Evolutionary conservation across 2,113 vertebrate species (phyloP).

Genomic region (Pavo muticus): DNA sequence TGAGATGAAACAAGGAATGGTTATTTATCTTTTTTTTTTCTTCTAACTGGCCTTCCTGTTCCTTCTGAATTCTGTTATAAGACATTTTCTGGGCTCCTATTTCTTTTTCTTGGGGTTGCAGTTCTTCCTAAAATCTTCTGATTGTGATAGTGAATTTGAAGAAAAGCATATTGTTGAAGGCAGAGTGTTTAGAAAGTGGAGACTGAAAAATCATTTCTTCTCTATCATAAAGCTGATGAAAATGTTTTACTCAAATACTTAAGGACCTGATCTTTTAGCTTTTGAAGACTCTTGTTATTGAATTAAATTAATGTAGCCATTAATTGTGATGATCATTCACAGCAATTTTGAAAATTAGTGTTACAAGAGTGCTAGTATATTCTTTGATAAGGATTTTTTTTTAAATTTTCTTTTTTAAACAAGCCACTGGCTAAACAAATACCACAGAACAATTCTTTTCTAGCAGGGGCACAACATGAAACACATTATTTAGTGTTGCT

Average conservation of each 20-base stretch:
- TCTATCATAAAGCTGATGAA: neutral
- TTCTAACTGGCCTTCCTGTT: neutral
- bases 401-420: neutral
- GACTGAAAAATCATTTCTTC: neutral
- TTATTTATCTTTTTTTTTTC: neutral
- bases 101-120: neutral
- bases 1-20: neutral
- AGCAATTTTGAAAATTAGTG: neutral
- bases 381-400: neutral
- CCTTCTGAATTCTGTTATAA: neutral
- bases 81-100: neutral
- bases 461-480: rapidly evolving
- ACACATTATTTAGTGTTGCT: neutral
- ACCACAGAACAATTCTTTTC: neutral
- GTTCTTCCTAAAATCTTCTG: neutral
- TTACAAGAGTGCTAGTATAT: neutral
- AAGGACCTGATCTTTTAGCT: neutral
- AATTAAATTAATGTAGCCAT: neutral
- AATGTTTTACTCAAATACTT: neutral
- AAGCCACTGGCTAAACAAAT: neutral
- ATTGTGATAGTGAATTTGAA: neutral
- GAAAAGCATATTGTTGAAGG: neutral
- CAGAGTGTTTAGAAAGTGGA: neutral
- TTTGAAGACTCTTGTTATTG: neutral
- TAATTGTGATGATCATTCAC: neutral